Percentiles rank a stretch among this genome's conserved stretches.
Evolutionary conservation across 2,888 invertebrate genomes (phyloP).

Genomic region (Horisme vitalbata): DNA sequence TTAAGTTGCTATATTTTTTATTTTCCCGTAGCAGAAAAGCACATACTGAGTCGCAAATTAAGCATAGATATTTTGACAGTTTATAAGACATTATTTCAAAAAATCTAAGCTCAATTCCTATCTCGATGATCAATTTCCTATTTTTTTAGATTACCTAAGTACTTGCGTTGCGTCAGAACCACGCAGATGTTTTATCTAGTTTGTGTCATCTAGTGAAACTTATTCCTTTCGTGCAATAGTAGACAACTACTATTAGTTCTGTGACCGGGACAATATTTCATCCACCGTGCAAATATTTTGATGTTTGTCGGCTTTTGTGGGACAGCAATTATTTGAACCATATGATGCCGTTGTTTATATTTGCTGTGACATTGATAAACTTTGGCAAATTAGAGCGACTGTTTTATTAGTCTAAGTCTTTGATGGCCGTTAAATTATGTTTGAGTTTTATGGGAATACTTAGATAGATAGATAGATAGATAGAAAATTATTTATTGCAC

Average conservation of each 20-base stretch:
- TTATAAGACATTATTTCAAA: too few species aligned
- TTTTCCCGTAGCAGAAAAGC: too few species aligned
- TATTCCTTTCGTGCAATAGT: not conserved
- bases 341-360: slow-evolving; percentile 49
- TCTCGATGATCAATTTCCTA: too few species aligned
- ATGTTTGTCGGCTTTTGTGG: slow-evolving; percentile 61
- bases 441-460: not conserved
- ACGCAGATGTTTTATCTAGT: too few species aligned
- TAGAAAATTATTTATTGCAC: too few species aligned
- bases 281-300: slow-evolving; percentile 76
- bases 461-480: too few species aligned
- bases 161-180: too few species aligned
- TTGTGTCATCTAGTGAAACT: slow-evolving; percentile 1
- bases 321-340: slow-evolving; percentile 50
- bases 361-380: slow-evolving; percentile 34
- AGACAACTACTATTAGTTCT: slow-evolving; percentile 4
- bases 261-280: slow-evolving; percentile 58
- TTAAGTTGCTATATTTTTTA: too few species aligned
- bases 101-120: too few species aligned
- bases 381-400: slow-evolving; percentile 43
- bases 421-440: slow-evolving; percentile 12
- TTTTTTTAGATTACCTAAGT: too few species aligned
- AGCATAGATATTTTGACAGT: too few species aligned
- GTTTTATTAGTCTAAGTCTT: slow-evolving; percentile 26
- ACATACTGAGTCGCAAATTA: too few species aligned